Evolutionary conservation across 1,140 invertebrate species (phyloP).

Genomic region (Micrasema longulum): DNA sequence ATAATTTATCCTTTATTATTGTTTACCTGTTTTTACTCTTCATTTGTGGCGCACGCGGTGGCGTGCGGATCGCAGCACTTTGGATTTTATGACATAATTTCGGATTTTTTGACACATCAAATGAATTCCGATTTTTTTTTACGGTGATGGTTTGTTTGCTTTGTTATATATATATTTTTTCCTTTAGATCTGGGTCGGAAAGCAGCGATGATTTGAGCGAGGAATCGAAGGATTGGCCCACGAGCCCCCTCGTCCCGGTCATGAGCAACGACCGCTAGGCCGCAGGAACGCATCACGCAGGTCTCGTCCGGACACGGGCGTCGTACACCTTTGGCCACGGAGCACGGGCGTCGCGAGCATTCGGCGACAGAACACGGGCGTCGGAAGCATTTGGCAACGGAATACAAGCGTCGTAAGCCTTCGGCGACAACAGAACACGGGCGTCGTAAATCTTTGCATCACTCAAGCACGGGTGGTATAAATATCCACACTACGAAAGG

Average conservation of each 20-base stretch:
- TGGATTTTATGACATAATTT: too few relatives aligned
- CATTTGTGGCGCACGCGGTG: too few relatives aligned
- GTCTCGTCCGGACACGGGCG: not conserved
- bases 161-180: too few relatives aligned
- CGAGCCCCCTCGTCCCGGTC: slow-evolving; percentile 71
- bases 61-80: too few relatives aligned
- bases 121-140: too few relatives aligned
- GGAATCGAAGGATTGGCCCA: slow-evolving; percentile 70
- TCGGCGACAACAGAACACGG: not conserved
- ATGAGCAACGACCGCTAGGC: slow-evolving; percentile 46
- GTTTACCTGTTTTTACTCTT: too few relatives aligned
- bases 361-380: not conserved
- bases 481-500: too few relatives aligned
- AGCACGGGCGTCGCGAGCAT: not conserved
- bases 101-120: too few relatives aligned
- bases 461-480: not conserved
- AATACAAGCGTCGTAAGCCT: too few relatives aligned
- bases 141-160: too few relatives aligned
- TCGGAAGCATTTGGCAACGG: too few relatives aligned
- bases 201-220: slow-evolving; percentile 68
- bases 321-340: not conserved
- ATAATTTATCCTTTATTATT: too few relatives aligned
- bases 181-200: slow-evolving; percentile 70
- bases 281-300: not conserved
- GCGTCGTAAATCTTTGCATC: not conserved